Base-by-base conservation (phyloP, 2,888 invertebrate genomes). In the Galeopsomyia nigrocyanea region DNA sequence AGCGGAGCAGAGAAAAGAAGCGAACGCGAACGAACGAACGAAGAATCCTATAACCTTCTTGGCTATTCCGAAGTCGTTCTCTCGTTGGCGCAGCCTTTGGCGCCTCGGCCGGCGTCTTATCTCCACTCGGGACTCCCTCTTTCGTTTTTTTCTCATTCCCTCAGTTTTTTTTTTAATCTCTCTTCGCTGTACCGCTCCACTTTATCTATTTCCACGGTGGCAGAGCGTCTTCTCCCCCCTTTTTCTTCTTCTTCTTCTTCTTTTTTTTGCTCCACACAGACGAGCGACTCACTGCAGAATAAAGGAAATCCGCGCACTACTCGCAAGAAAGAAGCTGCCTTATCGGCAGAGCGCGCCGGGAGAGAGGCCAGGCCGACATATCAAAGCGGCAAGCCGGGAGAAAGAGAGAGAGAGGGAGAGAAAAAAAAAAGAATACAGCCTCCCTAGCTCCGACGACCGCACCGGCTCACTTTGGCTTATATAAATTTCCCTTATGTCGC, bases 381-480 rank as follows among this genome's bases (percentile, higher is more conserved):
- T 64, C 68, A 49, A 70, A 71, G 73, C 76, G 13, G 39, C 75
- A 75, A 77, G 77, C 78, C 79, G 74, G 50, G 62, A 74, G 76
- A 65, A 71, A 58, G 56, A 31, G 60, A 50, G 53, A 21, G 47
- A 65, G 31, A 7, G 3, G 2, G 16, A 19, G n/a, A 22, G n/a
- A n/a, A 47, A 56, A 47, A 58, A 53, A 69, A 57, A 57, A 31
- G 55, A 26, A n/a, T 13, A 26, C 62, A 13, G 39, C 51, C 7
- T 19, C 5, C 51, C 39, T 17, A 3, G 39, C 16, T 19, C 31
- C 58, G 39, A 17, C 58, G 47, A 14, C 5, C 21, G 31, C 60
- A 14, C 5, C 21, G 31, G 9, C 50, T 47, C n/a, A 39, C 50
- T 26, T 14, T 13, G 53, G 56, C 53, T 68, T 69, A 19, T 63